Conservation (phyloP, 2,888 invertebrate species). For the Synanthedon myopaeformis region DNA sequence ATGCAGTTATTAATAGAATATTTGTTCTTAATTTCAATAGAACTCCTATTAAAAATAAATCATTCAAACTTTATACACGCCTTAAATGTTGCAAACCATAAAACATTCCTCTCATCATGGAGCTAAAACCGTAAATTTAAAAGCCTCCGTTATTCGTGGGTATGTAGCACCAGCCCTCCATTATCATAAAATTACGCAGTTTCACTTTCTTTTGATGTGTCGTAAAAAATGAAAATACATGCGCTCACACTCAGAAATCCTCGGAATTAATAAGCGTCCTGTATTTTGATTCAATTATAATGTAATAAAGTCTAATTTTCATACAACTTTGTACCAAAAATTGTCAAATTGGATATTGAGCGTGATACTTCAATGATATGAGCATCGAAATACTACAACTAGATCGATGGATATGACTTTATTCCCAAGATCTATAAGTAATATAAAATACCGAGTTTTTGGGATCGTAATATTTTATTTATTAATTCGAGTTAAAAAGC, state of each 20-base stretch:
- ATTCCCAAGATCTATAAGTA: too few species aligned
- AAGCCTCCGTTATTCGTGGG: constrained; percentile 51
- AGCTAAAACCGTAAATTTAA: constrained; percentile 58
- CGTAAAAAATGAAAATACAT: constrained; percentile 54
- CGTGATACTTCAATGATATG: too few species aligned
- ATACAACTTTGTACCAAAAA: too few species aligned
- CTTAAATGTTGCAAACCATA: constrained; percentile 49
- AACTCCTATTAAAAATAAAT: constrained; percentile 3
- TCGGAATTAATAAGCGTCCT: constrained; percentile 8
- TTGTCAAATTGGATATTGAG: too few species aligned
- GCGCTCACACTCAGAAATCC: constrained; percentile 24
- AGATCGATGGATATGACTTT: too few species aligned
- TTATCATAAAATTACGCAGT: constrained; percentile 66
- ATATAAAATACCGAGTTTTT: too few species aligned
- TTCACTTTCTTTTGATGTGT: constrained; percentile 67
- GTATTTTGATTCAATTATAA: too few species aligned
- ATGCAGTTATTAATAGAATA: not conserved
- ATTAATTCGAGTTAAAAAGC: too few species aligned
- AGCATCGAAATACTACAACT: too few species aligned
- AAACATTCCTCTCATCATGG: constrained; percentile 45
- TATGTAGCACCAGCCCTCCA: constrained; percentile 45
- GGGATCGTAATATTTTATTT: too few species aligned
- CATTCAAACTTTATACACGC: constrained; percentile 1
- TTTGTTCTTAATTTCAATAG: constrained; percentile 5
- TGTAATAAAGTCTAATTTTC: too few species aligned